Base-by-base conservation (phyloP, 2,113 vertebrate species). In the Oreochromis tanganicae region DNA sequence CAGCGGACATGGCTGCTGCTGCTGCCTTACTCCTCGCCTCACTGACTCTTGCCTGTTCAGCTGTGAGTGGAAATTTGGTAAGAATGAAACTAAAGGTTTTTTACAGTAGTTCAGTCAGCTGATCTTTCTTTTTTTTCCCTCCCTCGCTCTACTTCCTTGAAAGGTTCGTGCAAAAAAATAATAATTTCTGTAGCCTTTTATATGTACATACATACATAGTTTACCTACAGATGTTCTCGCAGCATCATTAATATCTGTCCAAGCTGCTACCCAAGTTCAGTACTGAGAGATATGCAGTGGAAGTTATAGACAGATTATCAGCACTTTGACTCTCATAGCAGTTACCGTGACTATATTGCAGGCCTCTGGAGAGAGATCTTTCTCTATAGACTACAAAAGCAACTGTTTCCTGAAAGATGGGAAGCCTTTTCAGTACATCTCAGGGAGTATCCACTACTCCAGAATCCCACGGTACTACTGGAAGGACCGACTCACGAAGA, bases 371-470 rank as follows among this genome's bases (percentile, higher is more conserved):
- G 5, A 59, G 8, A 96, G 93, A 56, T 97, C 97, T 0, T 99
- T 99, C 91, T 92, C 96, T 13, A 94, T 99, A 84, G 98, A 99
- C 94, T 97, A 97, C 3, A 88, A 95, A 13, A 90, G 93, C 17
- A 89, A 97, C 94, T 96, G 96, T 68, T 99, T 99, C 96, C 96
- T 93, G 50, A 98, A 98, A 93, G 97, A 99, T 19, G 98, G 97
- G 0, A 89, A 10, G 27, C 96, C 96, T 2, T 99, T 99, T 94
- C 98, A 97, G 91, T 99, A 97, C 85, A 90, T 99, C 81, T 98
- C 98, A 3, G 98, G 98, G 81, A 99, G 98, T 73, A 95, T 99
- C 81, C 98, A 99, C 94, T 99, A 99, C 9, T 97, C 97, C 91
- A 97, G 98, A 0, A 94, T 99, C 82, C 98, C 98, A 0, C 95